These are phyloP conservation scores for Sebastiscus tertius DNA, from an alignment of 2,797 vertebrate genomes.

Conservation along the genomic window DNA sequence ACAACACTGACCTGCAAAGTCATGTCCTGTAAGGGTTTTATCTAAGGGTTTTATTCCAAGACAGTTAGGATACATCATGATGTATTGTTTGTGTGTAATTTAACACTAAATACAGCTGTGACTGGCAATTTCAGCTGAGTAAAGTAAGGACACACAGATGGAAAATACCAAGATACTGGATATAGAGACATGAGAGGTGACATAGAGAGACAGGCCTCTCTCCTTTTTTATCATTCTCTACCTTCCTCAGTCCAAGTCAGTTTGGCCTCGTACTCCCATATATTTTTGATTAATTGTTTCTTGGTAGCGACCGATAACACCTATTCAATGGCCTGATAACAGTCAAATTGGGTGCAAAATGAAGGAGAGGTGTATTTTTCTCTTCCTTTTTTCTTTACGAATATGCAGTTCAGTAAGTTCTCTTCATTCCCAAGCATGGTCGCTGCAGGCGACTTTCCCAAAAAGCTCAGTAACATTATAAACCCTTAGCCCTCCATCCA, in stretches of 20 bases:
- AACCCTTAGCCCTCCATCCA: constrained; percentile 33
- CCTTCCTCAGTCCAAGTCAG: background rate
- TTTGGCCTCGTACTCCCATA: background rate
- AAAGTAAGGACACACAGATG: background rate
- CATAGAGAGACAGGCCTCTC: background rate
- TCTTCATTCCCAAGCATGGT: constrained; percentile 16
- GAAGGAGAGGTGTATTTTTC: background rate
- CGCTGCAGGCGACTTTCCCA: constrained; percentile 59
- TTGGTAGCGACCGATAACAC: too few species aligned
- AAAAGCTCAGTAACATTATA: constrained; percentile 69
- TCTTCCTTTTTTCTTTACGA: background rate
- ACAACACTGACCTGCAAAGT: background rate
- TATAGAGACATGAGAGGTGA: background rate
- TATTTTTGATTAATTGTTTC: background rate
- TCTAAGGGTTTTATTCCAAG: background rate
- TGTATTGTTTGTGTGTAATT: background rate
- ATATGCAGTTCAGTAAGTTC: background rate
- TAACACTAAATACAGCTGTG: background rate
- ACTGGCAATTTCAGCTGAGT: background rate
- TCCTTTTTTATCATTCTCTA: background rate
- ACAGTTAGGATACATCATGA: background rate
- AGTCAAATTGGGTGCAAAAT: background rate
- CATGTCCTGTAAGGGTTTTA: background rate
- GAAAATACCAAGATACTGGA: background rate
- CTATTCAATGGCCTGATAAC: too few species aligned